Percentiles rank a stretch among this genome's conserved stretches.
These are phyloP conservation scores for Enteromius unitaeniatus DNA, from an alignment of 2,797 vertebrate genomes.

Conservation along the genomic window DNA sequence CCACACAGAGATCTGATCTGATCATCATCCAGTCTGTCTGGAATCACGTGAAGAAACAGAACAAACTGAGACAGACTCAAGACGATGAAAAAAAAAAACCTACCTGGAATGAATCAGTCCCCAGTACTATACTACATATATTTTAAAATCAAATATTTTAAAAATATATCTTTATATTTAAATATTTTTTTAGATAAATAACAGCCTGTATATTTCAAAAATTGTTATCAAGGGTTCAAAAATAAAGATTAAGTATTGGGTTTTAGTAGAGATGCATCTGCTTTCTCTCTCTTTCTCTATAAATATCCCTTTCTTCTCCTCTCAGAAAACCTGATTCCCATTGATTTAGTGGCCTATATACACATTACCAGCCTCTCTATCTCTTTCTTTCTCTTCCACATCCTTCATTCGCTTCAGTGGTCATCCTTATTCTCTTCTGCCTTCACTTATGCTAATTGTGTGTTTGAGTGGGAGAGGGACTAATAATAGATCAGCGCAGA, in stretches of 20 bases:
- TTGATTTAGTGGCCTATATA: conserved; percentile 86
- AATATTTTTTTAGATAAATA: too few species aligned
- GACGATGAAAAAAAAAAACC: too few species aligned
- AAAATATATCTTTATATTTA: too few species aligned
- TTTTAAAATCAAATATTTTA: too few species aligned
- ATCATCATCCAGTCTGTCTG: too few species aligned
- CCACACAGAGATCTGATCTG: too few species aligned
- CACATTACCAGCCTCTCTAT: conserved; percentile 71
- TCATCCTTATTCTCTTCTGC: conserved; percentile 59
- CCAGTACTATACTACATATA: too few species aligned
- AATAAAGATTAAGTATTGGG: neutral
- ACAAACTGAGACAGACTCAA: too few species aligned
- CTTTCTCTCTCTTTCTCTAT: conserved; percentile 67
- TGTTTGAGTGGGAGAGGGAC: conserved; percentile 67
- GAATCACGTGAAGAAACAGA: too few species aligned
- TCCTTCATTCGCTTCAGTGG: conserved; percentile 37
- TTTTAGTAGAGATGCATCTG: conserved; percentile 27
- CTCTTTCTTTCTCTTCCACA: conserved; percentile 31
- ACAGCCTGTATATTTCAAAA: too few species aligned
- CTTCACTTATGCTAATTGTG: conserved; percentile 46
- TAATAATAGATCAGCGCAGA: conserved; percentile 76
- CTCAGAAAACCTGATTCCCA: conserved; percentile 82
- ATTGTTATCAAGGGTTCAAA: neutral
- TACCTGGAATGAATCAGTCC: too few species aligned
- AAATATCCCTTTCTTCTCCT: conserved; percentile 75